Conservation (phyloP, 2,797 vertebrate species). For the Macropodus opercularis region DNA sequence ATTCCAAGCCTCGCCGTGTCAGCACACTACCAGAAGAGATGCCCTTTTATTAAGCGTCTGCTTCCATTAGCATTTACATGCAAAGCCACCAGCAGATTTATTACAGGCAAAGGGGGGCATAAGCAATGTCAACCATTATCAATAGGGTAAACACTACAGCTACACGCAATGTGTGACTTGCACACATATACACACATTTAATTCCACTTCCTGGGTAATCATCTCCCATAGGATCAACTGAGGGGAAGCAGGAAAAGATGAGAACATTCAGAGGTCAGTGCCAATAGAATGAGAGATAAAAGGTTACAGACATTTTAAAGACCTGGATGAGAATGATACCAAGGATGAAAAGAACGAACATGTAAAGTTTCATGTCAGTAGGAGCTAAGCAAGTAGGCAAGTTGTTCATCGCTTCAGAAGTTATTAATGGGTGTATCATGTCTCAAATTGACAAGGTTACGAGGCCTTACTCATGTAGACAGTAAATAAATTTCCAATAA, state of each 20-base stretch:
- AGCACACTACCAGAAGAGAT: conserved; percentile 61
- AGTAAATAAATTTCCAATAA: conserved; percentile 28
- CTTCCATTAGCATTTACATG: conserved; percentile 78
- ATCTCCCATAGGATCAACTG: conserved; percentile 97
- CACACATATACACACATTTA: conserved; percentile 98
- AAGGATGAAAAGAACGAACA: conserved; percentile 48
- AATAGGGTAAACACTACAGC: conserved; percentile 48
- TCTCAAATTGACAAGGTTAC: conserved; percentile 44
- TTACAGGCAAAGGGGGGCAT: conserved; percentile 36
- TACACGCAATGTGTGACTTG: conserved; percentile 68
- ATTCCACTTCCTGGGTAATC: conserved; percentile 96
- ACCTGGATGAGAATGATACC: conserved; percentile 47
- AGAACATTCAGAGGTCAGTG: conserved; percentile 87
- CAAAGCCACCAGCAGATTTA: conserved; percentile 81
- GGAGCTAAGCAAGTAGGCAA: conserved; percentile 40
- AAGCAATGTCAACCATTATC: conserved; percentile 71
- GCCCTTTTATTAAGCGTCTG: conserved; percentile 72
- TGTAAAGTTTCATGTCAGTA: conserved; percentile 45
- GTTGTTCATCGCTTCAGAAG: conserved; percentile 47
- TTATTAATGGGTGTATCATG: conserved; percentile 54
- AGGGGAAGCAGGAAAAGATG: conserved; percentile 90
- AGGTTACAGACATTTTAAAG: conserved; percentile 63
- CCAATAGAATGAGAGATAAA: conserved; percentile 65
- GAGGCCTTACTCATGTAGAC: conserved; percentile 36
- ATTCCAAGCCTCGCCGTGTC: conserved; percentile 56